phyloP scores from a whole-genome alignment of 2,113 vertebrate species.

The Cheilinus undulatus region DNA sequence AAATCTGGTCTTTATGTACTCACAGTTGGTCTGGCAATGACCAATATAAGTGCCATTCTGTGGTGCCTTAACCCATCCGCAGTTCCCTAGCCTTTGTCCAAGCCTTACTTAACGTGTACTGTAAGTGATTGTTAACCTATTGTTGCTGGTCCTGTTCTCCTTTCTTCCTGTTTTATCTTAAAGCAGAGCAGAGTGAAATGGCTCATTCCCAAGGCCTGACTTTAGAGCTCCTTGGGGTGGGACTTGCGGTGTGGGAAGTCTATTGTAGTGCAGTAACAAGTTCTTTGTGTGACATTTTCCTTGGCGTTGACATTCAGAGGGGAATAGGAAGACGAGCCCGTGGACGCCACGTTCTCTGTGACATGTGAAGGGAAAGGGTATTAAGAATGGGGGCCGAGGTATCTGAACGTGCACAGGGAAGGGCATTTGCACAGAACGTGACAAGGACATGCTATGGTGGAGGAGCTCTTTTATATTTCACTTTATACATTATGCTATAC shows the following conservation, averaged over 20 bases:
- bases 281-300: conserved; percentile 84
- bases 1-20: neutral
- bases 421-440: conserved; percentile 78
- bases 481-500: conserved; percentile 69
- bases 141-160: conserved; percentile 75
- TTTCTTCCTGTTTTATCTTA: conserved; percentile 77
- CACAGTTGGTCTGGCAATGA: conserved; percentile 2
- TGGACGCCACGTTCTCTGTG: conserved; percentile 69
- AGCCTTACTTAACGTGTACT: conserved; percentile 56
- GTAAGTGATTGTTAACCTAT: conserved; percentile 81
- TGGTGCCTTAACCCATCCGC: conserved; percentile 27
- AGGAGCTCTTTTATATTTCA: conserved; percentile 73
- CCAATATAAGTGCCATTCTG: neutral
- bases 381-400: conserved; percentile 72
- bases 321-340: conserved; percentile 76
- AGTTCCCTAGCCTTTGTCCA: conserved; percentile 13
- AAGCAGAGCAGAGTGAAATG: conserved; percentile 58
- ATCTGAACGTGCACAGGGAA: conserved; percentile 69
- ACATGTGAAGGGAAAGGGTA: conserved; percentile 82
- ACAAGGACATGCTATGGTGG: conserved; percentile 74
- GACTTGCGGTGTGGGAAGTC: conserved; percentile 72
- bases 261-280: conserved; percentile 79
- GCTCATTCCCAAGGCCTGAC: conserved; percentile 61
- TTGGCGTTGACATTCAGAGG: conserved; percentile 79
- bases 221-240: conserved; percentile 71